phyloP scores from a whole-genome alignment of 2,797 vertebrate genomes.

The Huso huso region DNA sequence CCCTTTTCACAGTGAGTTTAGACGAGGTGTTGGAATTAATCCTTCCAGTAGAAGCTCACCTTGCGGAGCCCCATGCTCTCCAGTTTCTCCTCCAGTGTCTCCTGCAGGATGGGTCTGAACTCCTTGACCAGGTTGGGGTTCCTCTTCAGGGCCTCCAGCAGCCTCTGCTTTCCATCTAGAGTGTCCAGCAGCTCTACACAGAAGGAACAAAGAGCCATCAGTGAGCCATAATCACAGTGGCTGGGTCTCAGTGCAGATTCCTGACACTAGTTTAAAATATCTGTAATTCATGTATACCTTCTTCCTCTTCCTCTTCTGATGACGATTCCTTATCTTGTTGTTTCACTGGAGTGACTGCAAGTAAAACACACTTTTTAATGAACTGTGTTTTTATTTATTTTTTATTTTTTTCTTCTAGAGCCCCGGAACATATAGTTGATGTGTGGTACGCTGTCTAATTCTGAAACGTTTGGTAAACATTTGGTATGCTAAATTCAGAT shows the following conservation, averaged over 20 bases:
- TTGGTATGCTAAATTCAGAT: too few relatives aligned
- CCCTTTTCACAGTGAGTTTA: neutral
- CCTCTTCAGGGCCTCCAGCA: constrained; percentile 29
- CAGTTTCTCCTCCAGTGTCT: constrained; percentile 49
- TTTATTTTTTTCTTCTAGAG: too few relatives aligned
- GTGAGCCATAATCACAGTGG: neutral
- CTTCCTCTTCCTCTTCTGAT: constrained; percentile 27
- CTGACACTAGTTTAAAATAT: too few relatives aligned
- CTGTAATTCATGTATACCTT: constrained; percentile 32
- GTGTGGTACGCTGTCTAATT: too few relatives aligned
- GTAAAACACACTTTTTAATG: neutral
- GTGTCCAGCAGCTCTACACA: constrained; percentile 27
- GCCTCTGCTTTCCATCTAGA: constrained; percentile 15
- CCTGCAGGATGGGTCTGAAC: constrained; percentile 40
- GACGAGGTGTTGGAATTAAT: too few relatives aligned
- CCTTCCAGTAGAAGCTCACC: constrained; percentile 19
- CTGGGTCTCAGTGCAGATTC: too few relatives aligned
- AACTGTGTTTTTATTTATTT: neutral
- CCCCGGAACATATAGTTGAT: too few relatives aligned
- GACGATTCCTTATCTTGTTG: constrained; percentile 11
- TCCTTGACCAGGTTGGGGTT: constrained; percentile 39
- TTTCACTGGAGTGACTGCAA: constrained; percentile 21
- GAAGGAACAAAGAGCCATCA: constrained; percentile 5
- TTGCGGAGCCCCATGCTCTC: constrained; percentile 44
- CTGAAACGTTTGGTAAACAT: too few relatives aligned